Conservation (phyloP, 2,113 vertebrate species). For the Empidonax traillii region DNA sequence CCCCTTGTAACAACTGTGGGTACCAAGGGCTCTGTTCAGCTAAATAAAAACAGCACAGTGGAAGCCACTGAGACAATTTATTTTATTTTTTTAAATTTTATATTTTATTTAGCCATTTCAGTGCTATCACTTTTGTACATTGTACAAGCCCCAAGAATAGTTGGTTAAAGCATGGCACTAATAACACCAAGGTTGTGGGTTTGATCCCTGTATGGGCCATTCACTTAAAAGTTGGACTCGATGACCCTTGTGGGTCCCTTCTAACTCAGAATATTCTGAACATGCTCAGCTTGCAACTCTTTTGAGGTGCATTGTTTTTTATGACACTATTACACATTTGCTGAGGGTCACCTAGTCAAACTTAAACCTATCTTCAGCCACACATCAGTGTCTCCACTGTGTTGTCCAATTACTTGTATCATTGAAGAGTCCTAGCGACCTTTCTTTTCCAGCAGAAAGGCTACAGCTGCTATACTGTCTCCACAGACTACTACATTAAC, state of each 20-base stretch:
- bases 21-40: not conserved
- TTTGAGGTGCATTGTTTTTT: accelerated
- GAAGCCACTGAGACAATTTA: not conserved
- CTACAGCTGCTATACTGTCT: accelerated
- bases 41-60: not conserved
- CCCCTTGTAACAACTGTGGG: not conserved
- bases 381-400: not conserved
- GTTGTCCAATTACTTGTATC: not conserved
- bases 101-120: not conserved
- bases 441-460: not conserved
- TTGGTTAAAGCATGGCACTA: not conserved
- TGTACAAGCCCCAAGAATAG: not conserved
- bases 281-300: accelerated
- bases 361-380: not conserved
- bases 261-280: not conserved
- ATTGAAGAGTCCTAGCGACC: not conserved
- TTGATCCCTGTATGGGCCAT: not conserved
- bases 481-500: not conserved
- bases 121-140: not conserved
- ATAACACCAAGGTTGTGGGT: not conserved
- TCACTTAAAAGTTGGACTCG: not conserved
- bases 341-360: not conserved
- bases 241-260: not conserved
- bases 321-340: not conserved
- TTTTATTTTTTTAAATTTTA: not conserved